Evolutionary conservation across 2,797 vertebrate species (phyloP), one percentile per base, ranked within the genome.

Genomic region (Eidolon dupreanum): DNA sequence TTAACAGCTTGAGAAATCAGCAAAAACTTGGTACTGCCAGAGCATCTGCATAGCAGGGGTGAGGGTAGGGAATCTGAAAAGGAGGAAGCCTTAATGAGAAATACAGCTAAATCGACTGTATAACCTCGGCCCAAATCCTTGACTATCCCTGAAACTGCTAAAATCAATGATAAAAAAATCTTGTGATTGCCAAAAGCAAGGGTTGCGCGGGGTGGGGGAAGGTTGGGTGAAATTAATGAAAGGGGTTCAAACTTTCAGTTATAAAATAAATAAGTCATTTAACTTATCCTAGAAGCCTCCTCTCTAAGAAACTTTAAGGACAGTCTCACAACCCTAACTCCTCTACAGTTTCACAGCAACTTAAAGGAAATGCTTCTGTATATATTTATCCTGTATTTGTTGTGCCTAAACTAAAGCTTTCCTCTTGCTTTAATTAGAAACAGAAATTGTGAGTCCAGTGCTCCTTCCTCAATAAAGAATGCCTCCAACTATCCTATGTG

Each of bases 351-450:
- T 59, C 22, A 73, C 12, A 85, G 33, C 65, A 84, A 53, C 63
- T 88, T 66, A 87, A 90, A 84, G 49, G 77, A 93, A 93, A 84
- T 59, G 22, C 55, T 65, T 93, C n/a, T 20, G 49, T 82, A 49
- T 83, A 43, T 26, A 83, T 90, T 90, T 49, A 90, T 24, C 3
- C 51, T 87, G 1, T 55, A 82, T 75, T 82, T 94, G 59, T 90
- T 63, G n/a, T 49, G 28, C 5, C 19, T 51, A 93, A 93, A 90
- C 19, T 51, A 93, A 93, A 90, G 43, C 82, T 31, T 19, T 66
- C 46, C 41, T 86, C 79, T 86, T 82, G n/a, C 70, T 82, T 59
- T 94, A 85, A 61, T 68, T 75, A 74, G 66, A 90, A 95, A 87
- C 36, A 93, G 41, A 79, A 93, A 90, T 77, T 82, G 6, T 9